These are phyloP conservation scores for Apeira syringaria DNA, from an alignment of 2,888 invertebrate genomes.

Conservation along the genomic window DNA sequence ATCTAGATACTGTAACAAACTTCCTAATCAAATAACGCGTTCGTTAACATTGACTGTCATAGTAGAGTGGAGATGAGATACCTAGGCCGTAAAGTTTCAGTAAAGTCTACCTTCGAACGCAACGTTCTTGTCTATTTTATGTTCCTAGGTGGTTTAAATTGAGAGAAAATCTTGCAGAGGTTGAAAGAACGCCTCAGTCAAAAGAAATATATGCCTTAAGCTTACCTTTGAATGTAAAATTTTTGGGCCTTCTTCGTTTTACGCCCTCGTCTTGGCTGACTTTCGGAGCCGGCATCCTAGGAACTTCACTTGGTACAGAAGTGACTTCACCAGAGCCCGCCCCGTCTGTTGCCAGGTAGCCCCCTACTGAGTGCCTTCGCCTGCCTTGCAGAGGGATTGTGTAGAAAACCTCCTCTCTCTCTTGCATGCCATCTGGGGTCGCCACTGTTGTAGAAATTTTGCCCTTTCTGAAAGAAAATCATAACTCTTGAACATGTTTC, in stretches of 20 bases:
- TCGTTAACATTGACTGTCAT: too few relatives aligned
- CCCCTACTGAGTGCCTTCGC: slow-evolving; percentile 87
- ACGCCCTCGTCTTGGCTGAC: slow-evolving; percentile 66
- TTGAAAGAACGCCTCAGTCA: too few relatives aligned
- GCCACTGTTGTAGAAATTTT: slow-evolving; percentile 66
- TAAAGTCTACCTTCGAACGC: too few relatives aligned
- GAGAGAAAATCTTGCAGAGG: too few relatives aligned
- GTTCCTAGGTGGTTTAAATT: too few relatives aligned
- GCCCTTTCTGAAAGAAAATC: slow-evolving; percentile 64
- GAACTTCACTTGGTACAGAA: slow-evolving; percentile 79
- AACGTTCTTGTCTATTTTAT: too few relatives aligned
- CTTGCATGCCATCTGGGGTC: slow-evolving; percentile 65
- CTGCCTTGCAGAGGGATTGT: slow-evolving; percentile 76
- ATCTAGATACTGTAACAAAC: too few relatives aligned
- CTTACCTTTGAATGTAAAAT: slow-evolving; percentile 51
- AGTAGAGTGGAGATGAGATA: too few relatives aligned
- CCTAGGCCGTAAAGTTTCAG: too few relatives aligned
- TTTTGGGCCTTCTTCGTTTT: slow-evolving; percentile 66
- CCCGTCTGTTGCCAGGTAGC: slow-evolving; percentile 81
- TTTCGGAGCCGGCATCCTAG: slow-evolving; percentile 78
- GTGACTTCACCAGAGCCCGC: slow-evolving; percentile 69
- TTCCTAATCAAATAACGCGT: too few relatives aligned
- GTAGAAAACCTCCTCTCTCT: slow-evolving; percentile 86
- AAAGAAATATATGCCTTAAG: too few relatives aligned
- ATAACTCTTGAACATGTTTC: too few relatives aligned